Evolutionary conservation across 2,888 invertebrate genomes (phyloP).

Genomic region (Aleiodes testaceus): DNA sequence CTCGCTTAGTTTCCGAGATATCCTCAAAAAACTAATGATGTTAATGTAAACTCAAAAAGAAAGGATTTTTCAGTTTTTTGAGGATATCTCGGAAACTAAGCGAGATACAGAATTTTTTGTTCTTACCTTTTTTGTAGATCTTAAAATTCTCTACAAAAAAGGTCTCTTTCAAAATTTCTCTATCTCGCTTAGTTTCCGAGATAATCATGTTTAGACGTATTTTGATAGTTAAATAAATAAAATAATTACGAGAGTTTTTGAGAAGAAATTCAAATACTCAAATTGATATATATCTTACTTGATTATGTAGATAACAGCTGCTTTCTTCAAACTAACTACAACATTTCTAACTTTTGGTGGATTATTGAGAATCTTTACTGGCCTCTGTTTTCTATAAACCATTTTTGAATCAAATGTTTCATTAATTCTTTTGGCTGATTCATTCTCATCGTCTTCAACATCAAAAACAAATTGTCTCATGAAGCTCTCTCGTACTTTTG

Average conservation of each 20-base stretch:
- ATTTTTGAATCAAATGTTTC: slow-evolving; percentile 84
- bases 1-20: no score
- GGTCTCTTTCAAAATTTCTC: no score
- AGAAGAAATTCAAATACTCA: neutral
- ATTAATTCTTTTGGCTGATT: slow-evolving; percentile 74
- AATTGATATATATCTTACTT: slow-evolving; percentile 76
- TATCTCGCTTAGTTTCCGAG: no score
- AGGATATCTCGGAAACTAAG: no score
- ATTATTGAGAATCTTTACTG: slow-evolving; percentile 86
- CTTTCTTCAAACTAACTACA: slow-evolving; percentile 84
- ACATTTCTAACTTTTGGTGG: slow-evolving; percentile 88
- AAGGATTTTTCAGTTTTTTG: no score
- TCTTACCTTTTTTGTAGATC: no score
- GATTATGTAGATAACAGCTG: slow-evolving; percentile 90
- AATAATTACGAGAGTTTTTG: neutral
- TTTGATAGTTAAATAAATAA: neutral
- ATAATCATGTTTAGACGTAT: no score
- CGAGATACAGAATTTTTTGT: no score
- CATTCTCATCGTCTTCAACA: slow-evolving; percentile 85
- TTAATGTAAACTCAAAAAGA: no score
- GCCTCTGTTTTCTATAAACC: slow-evolving; percentile 87
- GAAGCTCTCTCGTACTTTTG: slow-evolving; percentile 97
- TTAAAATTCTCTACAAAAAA: no score
- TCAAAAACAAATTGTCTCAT: slow-evolving; percentile 98
- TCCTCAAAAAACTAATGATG: no score